Percentiles rank a stretch among this genome's conserved stretches.
phyloP scores from a whole-genome alignment of 1,140 invertebrate genomes.

The Eubasilissa regina region DNA sequence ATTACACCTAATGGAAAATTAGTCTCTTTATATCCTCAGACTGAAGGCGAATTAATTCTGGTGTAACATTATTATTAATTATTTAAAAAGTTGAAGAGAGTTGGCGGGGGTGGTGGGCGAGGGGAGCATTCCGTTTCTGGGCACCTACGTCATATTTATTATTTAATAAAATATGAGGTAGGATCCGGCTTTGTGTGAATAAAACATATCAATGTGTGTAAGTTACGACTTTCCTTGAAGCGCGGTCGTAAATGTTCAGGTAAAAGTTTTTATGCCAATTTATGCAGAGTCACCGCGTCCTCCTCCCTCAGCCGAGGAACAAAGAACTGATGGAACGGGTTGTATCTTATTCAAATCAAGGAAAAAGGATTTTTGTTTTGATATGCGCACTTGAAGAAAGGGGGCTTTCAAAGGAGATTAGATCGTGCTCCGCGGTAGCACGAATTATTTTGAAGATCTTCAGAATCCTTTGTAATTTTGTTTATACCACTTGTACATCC shows the following conservation, averaged over 20 bases:
- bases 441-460: too few relatives aligned
- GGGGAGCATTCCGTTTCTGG: neutral
- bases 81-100: neutral
- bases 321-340: neutral
- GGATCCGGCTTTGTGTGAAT: conserved; percentile 28
- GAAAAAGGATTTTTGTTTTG: conserved; percentile 13
- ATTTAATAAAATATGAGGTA: conserved; percentile 29
- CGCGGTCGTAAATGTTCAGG: conserved; percentile 3
- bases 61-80: neutral
- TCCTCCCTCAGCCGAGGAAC: neutral
- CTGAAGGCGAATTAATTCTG: too few relatives aligned
- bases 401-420: too few relatives aligned
- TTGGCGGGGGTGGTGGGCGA: too few relatives aligned
- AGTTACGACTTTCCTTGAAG: conserved; percentile 34
- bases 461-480: too few relatives aligned
- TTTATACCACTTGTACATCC: too few relatives aligned
- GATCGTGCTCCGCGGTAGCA: too few relatives aligned
- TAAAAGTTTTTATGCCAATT: conserved; percentile 39
- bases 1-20: too few relatives aligned
- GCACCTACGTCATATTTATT: conserved; percentile 17
- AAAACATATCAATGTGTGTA: conserved; percentile 44
- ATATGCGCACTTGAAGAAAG: too few relatives aligned
- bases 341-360: conserved; percentile 36
- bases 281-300: conserved; percentile 28
- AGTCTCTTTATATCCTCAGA: too few relatives aligned